These are phyloP conservation scores for Machaerirhynchus nigripectus DNA, from an alignment of 2,113 vertebrate genomes.

Conservation along the genomic window DNA sequence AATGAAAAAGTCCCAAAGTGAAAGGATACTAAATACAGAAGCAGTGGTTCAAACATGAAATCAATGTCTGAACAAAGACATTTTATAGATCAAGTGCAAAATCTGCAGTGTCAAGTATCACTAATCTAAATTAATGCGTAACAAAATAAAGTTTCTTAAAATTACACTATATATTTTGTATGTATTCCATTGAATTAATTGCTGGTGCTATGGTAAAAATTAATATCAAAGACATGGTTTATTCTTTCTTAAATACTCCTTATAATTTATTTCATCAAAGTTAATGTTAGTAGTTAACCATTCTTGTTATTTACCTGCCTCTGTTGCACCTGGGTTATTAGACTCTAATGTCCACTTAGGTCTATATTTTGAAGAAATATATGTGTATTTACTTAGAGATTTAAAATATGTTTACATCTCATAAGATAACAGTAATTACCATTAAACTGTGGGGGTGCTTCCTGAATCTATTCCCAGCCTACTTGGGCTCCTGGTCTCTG, in stretches of 20 bases:
- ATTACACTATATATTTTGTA: slow-evolving; percentile 40
- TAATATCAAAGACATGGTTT: slow-evolving; percentile 9
- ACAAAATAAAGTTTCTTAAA: slow-evolving; percentile 28
- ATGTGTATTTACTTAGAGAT: not conserved
- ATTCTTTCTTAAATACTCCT: slow-evolving; percentile 26
- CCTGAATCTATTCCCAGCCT: not conserved
- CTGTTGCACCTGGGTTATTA: not conserved
- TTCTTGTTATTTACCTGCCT: not conserved
- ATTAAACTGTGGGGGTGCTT: not conserved
- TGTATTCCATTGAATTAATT: slow-evolving; percentile 10
- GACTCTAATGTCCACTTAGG: not conserved
- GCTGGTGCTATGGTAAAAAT: not conserved
- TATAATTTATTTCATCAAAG: slow-evolving; percentile 1
- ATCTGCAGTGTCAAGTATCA: slow-evolving; percentile 31
- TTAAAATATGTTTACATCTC: not conserved
- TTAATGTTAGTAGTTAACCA: slow-evolving; percentile 6
- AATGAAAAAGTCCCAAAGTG: slow-evolving; percentile 47
- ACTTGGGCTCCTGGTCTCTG: not conserved
- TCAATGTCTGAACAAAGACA: slow-evolving; percentile 49
- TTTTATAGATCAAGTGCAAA: slow-evolving; percentile 36
- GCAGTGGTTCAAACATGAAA: slow-evolving; percentile 32
- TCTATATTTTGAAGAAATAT: not conserved
- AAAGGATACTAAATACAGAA: slow-evolving; percentile 62
- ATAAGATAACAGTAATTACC: not conserved
- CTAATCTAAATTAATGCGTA: slow-evolving; percentile 17